Conservation (phyloP, 2,888 invertebrate species). For the Oscheius sp. region DNA sequence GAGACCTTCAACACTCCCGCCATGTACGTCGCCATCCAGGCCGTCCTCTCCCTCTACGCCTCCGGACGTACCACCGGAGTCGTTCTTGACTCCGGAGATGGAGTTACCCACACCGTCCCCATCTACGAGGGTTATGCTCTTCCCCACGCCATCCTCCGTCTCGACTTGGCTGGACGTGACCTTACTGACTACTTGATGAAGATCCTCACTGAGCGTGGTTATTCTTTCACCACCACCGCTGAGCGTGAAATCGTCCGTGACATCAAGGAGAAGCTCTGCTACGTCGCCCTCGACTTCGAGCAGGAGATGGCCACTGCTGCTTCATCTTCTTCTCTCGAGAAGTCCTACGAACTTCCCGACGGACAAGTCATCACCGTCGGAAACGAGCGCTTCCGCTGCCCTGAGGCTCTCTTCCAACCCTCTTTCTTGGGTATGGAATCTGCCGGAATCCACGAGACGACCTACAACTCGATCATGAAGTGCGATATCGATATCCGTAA, state of each 20-base stretch:
- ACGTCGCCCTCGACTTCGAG: conserved; percentile 97
- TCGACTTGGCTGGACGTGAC: conserved; percentile 74
- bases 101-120: conserved; percentile 81
- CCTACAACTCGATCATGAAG: conserved; percentile 91
- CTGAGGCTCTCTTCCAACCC: conserved; percentile 85
- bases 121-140: conserved; percentile 82
- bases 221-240: conserved; percentile 70
- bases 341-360: conserved; percentile 87
- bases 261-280: conserved; percentile 92
- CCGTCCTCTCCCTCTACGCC: conserved; percentile 89
- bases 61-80: conserved; percentile 74
- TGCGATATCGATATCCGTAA: conserved; percentile 85
- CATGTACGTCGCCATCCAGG: conserved; percentile 85
- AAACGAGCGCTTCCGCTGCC: conserved; percentile 84
- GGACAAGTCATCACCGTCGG: conserved; percentile 78
- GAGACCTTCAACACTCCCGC: conserved; percentile 82
- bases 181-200: conserved; percentile 76
- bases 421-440: conserved; percentile 78
- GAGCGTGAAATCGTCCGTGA: conserved; percentile 89
- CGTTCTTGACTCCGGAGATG: conserved; percentile 89
- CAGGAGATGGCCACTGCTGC: conserved; percentile 92
- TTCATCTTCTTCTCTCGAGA: conserved; percentile 87
- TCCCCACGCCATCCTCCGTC: conserved; percentile 73
- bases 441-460: conserved; percentile 66
- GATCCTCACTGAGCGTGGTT: conserved; percentile 74